These are phyloP conservation scores for Drosophila vallismaia DNA, from an alignment of 2,888 invertebrate genomes.

Conservation along the genomic window DNA sequence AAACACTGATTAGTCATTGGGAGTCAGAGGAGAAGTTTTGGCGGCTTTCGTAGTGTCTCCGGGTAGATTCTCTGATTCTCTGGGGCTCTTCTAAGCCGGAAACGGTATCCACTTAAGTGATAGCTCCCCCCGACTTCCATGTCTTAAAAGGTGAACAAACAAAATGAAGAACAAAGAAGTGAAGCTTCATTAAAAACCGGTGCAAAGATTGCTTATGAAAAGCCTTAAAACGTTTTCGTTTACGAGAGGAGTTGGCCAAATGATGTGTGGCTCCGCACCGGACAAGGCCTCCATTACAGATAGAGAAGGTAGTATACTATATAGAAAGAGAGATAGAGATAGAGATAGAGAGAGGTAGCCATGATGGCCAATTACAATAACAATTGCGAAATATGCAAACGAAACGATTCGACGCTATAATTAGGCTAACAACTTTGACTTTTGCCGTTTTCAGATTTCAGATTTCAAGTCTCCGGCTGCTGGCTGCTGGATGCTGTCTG, in stretches of 20 bases:
- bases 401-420: constrained; percentile 43
- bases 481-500: constrained; percentile 29
- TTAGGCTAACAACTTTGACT: constrained; percentile 65
- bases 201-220: constrained; percentile 59
- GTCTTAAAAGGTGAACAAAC: constrained; percentile 16
- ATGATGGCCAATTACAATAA: constrained; percentile 74
- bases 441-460: constrained; percentile 1
- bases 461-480: neutral
- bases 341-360: constrained; percentile 45
- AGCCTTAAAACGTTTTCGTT: constrained; percentile 81
- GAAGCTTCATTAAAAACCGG: constrained; percentile 19
- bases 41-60: constrained; percentile 2
- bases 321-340: neutral
- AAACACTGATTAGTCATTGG: neutral
- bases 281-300: constrained; percentile 48
- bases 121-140: neutral
- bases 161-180: constrained; percentile 29
- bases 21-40: no score
- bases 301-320: neutral
- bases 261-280: constrained; percentile 46
- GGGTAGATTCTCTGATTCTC: neutral
- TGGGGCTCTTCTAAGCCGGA: constrained; percentile 16
- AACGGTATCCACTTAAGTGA: constrained; percentile 22
- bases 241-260: constrained; percentile 75
- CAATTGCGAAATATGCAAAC: constrained; percentile 73